Percentiles rank a stretch among this genome's conserved stretches.
Evolutionary conservation across 2,113 vertebrate species (phyloP).

Genomic region (Sigmodon hispidus): DNA sequence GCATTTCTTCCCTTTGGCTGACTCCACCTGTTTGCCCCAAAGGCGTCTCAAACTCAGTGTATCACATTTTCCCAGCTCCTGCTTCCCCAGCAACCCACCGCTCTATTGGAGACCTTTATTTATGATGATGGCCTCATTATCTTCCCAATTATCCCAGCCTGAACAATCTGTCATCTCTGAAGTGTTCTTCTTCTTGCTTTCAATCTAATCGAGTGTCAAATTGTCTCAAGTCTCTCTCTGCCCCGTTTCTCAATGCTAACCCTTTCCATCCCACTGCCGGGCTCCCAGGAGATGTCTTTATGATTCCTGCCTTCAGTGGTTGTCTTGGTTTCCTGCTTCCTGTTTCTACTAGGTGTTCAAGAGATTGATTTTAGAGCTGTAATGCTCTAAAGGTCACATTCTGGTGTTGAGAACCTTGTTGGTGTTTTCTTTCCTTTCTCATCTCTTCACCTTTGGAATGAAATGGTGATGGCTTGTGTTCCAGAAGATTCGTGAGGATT

Average conservation of each 20-base stretch:
- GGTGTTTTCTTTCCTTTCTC: not conserved
- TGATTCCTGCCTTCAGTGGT: not conserved
- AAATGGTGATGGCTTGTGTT: not conserved
- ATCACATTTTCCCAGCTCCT: not conserved
- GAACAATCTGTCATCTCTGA: constrained; percentile 62
- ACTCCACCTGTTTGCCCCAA: constrained; percentile 74
- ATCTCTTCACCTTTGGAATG: constrained; percentile 5
- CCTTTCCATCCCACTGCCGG: not conserved
- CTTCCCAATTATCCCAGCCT: constrained; percentile 57
- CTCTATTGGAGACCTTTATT: constrained; percentile 63
- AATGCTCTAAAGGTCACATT: not conserved
- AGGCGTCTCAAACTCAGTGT: constrained; percentile 59
- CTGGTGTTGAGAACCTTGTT: not conserved
- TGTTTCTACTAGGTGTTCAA: not conserved
- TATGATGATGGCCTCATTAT: constrained; percentile 61
- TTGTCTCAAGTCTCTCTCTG: constrained; percentile 54
- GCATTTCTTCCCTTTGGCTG: constrained; percentile 50
- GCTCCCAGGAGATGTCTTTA: not conserved
- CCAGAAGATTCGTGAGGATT: not conserved
- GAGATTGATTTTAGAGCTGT: not conserved
- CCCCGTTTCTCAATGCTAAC: constrained; percentile 13
- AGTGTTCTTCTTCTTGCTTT: not conserved
- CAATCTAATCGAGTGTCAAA: constrained; percentile 58
- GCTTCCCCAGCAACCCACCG: constrained; percentile 1
- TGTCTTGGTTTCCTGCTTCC: not conserved